Evolutionary conservation across 2,888 invertebrate genomes (phyloP), one percentile per base, ranked within the genome.

Genomic region (Chalcosyrphus nemorum): DNA sequence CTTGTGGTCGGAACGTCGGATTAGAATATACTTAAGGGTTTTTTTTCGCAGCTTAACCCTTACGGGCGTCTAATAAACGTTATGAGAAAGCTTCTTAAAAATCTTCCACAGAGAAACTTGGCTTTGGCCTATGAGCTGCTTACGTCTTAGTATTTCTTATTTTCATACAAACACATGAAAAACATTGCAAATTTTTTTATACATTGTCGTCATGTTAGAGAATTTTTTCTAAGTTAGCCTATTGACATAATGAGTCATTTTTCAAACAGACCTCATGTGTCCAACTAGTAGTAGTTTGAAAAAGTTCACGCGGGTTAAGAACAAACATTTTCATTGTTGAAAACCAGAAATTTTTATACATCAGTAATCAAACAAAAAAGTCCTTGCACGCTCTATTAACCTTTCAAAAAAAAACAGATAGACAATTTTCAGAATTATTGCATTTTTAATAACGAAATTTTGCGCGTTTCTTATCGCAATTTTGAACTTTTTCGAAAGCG

Each of bases 401-500:
- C 21, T 24, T 43, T 56, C 17, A 7, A 19, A 2, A 11, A n/a
- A 2, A 2, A 21, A 38, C 19, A 24, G 13, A 57, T 41, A 41
- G 59, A 41, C 5, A 56, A 6, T 35, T 56, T 11, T 56, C 35
- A 35, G 35, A 56, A 54, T 54, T n/a, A 56, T 32, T 56, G 35
- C 32, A 35, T 38, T 56, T 13, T 38, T 21, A 35, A 19, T 9
- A 19, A 19, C 9, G n/a, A 4, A 27, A 21, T 61, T 29, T 17
- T 43, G 61, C 43, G 43, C 11, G 17, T 27, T n/a, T 56, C 29
- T 66, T 66, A 66, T 66, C 66, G 7, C 11, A 38, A 24, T 13
- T 52, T 66, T 74, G 65, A 74, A 65, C 74, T 74, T 63, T 63
- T 35, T 13, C 29, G 27, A 65, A 74, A 74, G 74, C 74, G 74